Evolutionary conservation across 2,888 invertebrate genomes (phyloP), one percentile per base, ranked within the genome.

Genomic region (Tethea ocularis): DNA sequence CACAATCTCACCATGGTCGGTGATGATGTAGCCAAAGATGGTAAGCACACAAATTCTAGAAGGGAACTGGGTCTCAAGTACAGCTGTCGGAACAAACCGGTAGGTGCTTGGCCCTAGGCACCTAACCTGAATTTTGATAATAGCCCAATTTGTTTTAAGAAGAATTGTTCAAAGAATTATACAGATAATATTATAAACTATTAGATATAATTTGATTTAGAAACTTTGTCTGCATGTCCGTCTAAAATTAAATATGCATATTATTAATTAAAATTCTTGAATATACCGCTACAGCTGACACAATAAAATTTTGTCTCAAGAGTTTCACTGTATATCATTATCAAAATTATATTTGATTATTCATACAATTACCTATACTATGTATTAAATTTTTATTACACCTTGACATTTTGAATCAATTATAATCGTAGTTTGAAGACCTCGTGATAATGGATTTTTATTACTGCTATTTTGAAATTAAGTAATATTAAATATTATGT

Each of bases 221-320:
- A 17, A n/a, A 41, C 17, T 13, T 13, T 13, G 41, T 41, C 5
- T 41, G 41, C 41, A 41, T 41, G 6, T 41, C 36, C 15, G 17
- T 41, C 6, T 41, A 41, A 41, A 41, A 41, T 41, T 41, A 38
- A 41, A n/a, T 41, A 41, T 17, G 41, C 41, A 41, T 41, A 41
- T 17, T 17, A 17, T 41, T 41, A 41, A n/a, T n/a, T 17, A 4
- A 4, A 6, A 41, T 17, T 17, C 7, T 4, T 41, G n/a, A 41
- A 17, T n/a, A 17, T 41, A 41, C 41, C n/a, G 41, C 15, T 17
- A 41, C 17, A 1, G n/a, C 41, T 41, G 41, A 17, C 41, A 41
- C 41, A 17, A 41, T 17, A n/a, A n/a, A n/a, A n/a, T n/a, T 46
- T 8, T 46, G 17, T 38, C 15, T n/a, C 1, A 17, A 0, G 10